Conservation (phyloP, 2,113 vertebrate species). For the Theristicus caerulescens region DNA sequence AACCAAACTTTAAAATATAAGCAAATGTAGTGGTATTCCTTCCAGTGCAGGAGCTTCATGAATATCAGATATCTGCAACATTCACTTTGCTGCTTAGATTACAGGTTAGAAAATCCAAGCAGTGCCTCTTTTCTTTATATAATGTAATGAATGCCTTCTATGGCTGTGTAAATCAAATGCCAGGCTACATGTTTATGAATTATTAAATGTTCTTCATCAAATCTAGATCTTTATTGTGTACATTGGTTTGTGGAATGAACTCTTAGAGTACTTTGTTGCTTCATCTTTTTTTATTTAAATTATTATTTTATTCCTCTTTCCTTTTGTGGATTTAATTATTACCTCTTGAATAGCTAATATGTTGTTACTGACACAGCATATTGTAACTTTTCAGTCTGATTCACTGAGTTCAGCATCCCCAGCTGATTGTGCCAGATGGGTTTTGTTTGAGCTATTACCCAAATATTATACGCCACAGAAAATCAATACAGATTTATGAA, state of each 20-base stretch:
- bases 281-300: neutral
- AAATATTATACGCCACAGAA: conserved; percentile 35
- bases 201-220: neutral
- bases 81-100: neutral
- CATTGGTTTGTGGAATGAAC: neutral
- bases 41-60: neutral
- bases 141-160: neutral
- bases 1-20: neutral
- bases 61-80: neutral
- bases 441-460: conserved; percentile 42
- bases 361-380: conserved; percentile 14
- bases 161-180: neutral
- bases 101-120: neutral
- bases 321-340: neutral
- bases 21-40: neutral
- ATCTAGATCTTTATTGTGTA: neutral
- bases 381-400: conserved; percentile 20
- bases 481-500: conserved; percentile 44
- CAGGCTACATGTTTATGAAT: neutral
- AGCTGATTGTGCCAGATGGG: conserved; percentile 26
- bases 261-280: neutral
- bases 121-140: neutral
- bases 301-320: neutral
- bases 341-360: neutral
- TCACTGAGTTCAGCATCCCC: neutral